Evolutionary conservation across 2,888 invertebrate species (phyloP).

Genomic region (Acanthopleura granulata): DNA sequence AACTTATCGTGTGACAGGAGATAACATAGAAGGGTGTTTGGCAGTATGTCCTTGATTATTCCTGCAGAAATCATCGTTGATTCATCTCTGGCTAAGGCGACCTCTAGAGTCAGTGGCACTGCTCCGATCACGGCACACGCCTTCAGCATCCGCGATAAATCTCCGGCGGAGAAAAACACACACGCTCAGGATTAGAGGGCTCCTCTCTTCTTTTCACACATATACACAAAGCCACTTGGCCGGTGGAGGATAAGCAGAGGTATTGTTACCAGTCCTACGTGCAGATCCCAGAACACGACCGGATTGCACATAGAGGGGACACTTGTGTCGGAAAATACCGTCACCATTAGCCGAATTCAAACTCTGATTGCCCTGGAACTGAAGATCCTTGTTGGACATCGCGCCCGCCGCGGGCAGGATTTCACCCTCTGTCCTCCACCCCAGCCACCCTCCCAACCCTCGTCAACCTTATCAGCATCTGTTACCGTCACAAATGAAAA

Average conservation of each 20-base stretch:
- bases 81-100: no score
- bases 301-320: not conserved
- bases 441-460: no score
- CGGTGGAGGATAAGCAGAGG: not conserved
- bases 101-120: not conserved
- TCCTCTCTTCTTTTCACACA: constrained; percentile 17
- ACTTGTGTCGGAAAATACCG: constrained; percentile 9
- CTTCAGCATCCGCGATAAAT: not conserved
- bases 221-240: not conserved
- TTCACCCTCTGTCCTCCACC: no score
- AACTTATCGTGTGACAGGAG: no score
- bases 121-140: not conserved
- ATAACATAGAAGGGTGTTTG: no score
- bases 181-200: not conserved
- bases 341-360: not conserved
- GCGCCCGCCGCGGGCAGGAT: not conserved
- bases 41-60: no score
- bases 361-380: not conserved
- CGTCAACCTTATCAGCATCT: no score
- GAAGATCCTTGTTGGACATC: not conserved
- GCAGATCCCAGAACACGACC: not conserved
- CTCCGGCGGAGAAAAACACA: not conserved
- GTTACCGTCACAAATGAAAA: no score
- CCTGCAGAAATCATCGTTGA: no score
- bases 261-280: constrained; percentile 6